A percentile compares a stretch with the other conserved stretches of the same genome.
These are phyloP conservation scores for Phytoseiulus persimilis DNA, from an alignment of 2,888 invertebrate genomes.

Conservation along the genomic window DNA sequence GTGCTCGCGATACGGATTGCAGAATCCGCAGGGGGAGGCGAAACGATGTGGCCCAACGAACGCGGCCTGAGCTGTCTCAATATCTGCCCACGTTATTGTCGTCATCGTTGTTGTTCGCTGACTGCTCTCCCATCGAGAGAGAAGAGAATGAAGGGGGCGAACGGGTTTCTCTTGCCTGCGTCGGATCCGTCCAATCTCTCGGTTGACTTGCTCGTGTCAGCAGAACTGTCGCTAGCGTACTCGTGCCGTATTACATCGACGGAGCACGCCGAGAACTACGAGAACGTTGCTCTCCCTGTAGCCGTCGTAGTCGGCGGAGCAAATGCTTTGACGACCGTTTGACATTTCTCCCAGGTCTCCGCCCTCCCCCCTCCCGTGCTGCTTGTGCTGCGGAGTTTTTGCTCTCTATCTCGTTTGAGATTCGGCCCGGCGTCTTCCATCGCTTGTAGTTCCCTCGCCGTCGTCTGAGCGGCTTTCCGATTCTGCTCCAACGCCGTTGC, in stretches of 20 bases:
- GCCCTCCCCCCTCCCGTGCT: neutral
- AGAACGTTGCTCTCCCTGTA: neutral
- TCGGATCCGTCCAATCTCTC: neutral
- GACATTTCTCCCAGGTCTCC: neutral
- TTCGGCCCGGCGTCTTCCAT: neutral
- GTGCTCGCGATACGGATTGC: no score
- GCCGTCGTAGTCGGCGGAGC: neutral
- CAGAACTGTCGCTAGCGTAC: neutral
- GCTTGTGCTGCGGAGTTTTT: neutral
- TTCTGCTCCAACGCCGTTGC: neutral
- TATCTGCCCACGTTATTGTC: neutral
- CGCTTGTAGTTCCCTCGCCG: neutral
- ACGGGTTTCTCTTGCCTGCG: neutral
- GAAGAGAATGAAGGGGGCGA: neutral
- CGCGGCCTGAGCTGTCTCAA: neutral
- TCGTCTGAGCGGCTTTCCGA: neutral
- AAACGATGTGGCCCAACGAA: neutral
- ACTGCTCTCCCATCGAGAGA: neutral
- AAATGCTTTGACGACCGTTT: neutral
- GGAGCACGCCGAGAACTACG: neutral
- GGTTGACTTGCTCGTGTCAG: slow-evolving; percentile 5
- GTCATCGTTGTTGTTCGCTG: neutral
- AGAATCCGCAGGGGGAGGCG: no score
- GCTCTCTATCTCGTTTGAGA: neutral
- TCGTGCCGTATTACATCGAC: neutral